Conservation (phyloP, 92 coral and sea anemone genomes). For the Paramuricea clavata region DNA sequence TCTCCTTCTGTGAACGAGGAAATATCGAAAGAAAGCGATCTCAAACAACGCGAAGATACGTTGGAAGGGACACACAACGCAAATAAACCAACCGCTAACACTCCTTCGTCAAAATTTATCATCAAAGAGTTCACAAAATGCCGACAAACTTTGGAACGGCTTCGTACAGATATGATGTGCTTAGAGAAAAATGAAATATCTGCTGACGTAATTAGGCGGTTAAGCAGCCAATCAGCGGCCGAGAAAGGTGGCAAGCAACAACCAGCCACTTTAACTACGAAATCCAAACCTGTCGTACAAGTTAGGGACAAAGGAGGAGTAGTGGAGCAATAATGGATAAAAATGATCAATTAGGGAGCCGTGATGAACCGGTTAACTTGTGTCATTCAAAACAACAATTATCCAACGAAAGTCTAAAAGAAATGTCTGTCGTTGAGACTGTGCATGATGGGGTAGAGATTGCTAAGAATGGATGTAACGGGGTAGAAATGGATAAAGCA, state of each 20-base stretch:
- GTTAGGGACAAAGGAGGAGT: background rate
- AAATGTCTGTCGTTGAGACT: no score
- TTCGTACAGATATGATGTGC: background rate
- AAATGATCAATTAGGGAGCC: slow-evolving; percentile 43
- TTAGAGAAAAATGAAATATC: background rate
- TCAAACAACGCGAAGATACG: background rate
- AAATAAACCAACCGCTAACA: no score
- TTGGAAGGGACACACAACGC: background rate
- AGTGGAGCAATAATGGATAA: background rate
- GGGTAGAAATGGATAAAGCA: background rate
- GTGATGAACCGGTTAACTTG: no score
- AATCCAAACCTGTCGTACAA: background rate
- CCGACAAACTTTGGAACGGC: background rate
- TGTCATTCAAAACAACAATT: no score
- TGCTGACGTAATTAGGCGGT: background rate
- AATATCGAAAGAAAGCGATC: background rate
- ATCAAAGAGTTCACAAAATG: background rate
- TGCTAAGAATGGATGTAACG: background rate
- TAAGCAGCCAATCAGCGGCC: background rate
- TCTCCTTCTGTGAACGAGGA: background rate
- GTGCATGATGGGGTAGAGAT: background rate
- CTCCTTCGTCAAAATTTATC: no score
- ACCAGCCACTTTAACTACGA: background rate
- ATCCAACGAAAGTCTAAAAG: no score
- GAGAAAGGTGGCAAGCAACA: background rate